A percentile compares a stretch with the other conserved stretches of the same genome.
phyloP scores from a whole-genome alignment of 2,888 invertebrate genomes.

The Perdita meconis region DNA sequence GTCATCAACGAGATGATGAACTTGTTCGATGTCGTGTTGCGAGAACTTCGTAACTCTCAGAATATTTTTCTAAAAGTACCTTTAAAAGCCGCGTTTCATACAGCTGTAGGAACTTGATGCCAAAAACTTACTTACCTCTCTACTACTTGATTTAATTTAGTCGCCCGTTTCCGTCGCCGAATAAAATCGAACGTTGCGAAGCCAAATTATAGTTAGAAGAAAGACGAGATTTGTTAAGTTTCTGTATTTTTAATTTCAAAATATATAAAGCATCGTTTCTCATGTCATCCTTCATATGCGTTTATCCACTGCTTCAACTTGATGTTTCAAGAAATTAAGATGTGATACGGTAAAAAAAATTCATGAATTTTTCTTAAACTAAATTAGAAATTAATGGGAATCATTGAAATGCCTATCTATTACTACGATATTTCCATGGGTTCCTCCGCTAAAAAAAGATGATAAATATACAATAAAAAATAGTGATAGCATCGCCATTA shows the following conservation, averaged over 20 bases:
- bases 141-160: constrained; percentile 34
- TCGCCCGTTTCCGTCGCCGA: not conserved
- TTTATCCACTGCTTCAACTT: not conserved
- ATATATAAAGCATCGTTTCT: constrained; percentile 47
- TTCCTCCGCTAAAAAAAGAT: constrained; percentile 73
- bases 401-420: constrained; percentile 34
- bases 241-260: constrained; percentile 55
- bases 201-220: constrained; percentile 27
- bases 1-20: not conserved
- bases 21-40: constrained; percentile 6
- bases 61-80: too few species aligned
- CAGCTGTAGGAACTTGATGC: constrained; percentile 69
- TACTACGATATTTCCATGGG: constrained; percentile 77
- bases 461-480: not conserved
- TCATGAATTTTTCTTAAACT: constrained; percentile 27
- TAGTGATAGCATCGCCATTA: not conserved
- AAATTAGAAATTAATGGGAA: constrained; percentile 5
- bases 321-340: not conserved
- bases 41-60: too few species aligned
- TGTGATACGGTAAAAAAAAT: constrained; percentile 4
- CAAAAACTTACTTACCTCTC: constrained; percentile 74
- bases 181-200: constrained; percentile 29
- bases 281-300: constrained; percentile 4
- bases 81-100: constrained; percentile 31
- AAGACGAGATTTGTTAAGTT: constrained; percentile 50